Evolutionary conservation across 1,140 invertebrate species (phyloP).

Genomic region (Lepidostoma basale): DNA sequence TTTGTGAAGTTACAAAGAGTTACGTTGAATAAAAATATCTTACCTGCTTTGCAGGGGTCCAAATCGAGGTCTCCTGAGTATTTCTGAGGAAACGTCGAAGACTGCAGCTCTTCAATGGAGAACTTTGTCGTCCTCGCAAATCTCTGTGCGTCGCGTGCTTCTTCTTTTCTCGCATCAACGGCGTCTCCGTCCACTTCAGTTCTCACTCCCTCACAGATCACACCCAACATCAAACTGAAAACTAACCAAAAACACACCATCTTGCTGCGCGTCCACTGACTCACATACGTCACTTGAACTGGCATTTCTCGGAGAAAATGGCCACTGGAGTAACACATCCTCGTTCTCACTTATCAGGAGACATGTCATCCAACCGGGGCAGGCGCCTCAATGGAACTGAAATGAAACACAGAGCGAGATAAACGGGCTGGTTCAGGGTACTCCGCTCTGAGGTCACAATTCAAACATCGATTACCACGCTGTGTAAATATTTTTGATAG

Average conservation of each 20-base stretch:
- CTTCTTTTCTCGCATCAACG: background rate
- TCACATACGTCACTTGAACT: background rate
- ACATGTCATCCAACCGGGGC: background rate
- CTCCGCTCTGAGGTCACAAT: constrained; percentile 26
- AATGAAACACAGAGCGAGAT: constrained; percentile 23
- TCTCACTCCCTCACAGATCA: constrained; percentile 3
- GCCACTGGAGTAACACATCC: background rate
- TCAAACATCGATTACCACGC: constrained; percentile 23
- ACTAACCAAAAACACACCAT: constrained; percentile 16
- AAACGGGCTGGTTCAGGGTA: constrained; percentile 1
- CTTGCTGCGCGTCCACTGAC: background rate
- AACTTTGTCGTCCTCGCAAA: constrained; percentile 57
- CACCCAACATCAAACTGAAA: constrained; percentile 10
- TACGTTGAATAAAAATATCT: too few relatives aligned
- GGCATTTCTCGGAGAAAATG: background rate
- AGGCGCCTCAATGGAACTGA: constrained; percentile 2
- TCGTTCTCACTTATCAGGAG: background rate
- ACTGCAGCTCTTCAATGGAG: constrained; percentile 72
- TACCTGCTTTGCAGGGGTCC: constrained; percentile 86
- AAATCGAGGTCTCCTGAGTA: constrained; percentile 78
- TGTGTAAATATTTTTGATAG: constrained; percentile 32
- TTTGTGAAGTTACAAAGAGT: too few relatives aligned
- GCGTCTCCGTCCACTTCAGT: constrained; percentile 25
- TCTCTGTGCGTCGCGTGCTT: constrained; percentile 49
- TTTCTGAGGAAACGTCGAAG: constrained; percentile 66